phyloP scores from a whole-genome alignment of 2,113 vertebrate genomes.

The Gobius niger region DNA sequence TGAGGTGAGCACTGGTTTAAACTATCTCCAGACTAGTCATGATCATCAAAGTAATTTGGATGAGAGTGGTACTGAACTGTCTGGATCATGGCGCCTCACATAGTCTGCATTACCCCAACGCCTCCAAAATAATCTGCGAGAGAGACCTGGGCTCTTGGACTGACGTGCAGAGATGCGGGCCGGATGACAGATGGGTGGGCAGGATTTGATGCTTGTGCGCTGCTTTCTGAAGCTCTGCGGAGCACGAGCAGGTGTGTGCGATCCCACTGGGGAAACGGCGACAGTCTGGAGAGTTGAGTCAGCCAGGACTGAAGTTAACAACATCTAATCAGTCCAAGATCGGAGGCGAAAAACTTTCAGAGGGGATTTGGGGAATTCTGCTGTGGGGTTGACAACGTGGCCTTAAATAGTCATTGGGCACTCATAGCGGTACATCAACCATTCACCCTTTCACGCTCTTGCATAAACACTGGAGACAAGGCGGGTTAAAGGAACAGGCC shows the following conservation, averaged over 20 bases:
- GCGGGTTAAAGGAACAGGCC: too few relatives aligned
- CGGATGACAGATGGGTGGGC: constrained; percentile 34
- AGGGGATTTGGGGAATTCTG: background rate
- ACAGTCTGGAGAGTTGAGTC: constrained; percentile 52
- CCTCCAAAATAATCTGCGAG: too few relatives aligned
- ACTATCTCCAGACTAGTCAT: too few relatives aligned
- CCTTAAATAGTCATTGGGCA: too few relatives aligned
- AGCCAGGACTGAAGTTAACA: constrained; percentile 23
- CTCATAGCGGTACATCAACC: too few relatives aligned
- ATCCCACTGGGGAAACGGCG: constrained; percentile 34
- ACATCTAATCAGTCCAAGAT: background rate
- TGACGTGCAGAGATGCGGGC: constrained; percentile 2
- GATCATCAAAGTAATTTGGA: too few relatives aligned
- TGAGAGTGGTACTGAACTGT: too few relatives aligned
- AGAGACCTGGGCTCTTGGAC: background rate
- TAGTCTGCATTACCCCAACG: too few relatives aligned
- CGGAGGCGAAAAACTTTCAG: background rate
- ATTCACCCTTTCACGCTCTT: too few relatives aligned
- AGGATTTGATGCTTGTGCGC: constrained; percentile 21
- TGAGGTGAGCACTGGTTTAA: too few relatives aligned
- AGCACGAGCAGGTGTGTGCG: constrained; percentile 29
- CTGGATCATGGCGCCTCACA: too few relatives aligned
- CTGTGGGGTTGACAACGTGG: background rate
- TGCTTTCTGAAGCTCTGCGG: constrained; percentile 25
- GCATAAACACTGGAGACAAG: too few relatives aligned